Percentiles rank a stretch among this genome's conserved stretches.
phyloP scores from a whole-genome alignment of 1,140 invertebrate genomes.

The Ericerus pela region DNA sequence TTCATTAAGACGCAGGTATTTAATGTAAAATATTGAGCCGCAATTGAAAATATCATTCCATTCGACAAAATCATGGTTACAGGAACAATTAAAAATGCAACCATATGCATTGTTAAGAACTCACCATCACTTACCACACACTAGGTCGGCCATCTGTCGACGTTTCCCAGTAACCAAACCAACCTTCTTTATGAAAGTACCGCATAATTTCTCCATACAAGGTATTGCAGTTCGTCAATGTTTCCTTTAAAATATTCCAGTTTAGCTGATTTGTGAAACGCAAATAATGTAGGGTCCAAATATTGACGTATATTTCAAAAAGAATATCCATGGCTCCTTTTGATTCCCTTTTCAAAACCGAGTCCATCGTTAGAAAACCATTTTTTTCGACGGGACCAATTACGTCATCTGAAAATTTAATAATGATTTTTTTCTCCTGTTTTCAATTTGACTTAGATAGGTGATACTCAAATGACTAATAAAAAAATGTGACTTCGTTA shows the following conservation, averaged over 20 bases:
- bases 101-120: not conserved
- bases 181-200: conserved; percentile 29
- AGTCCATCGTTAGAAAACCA: conserved; percentile 24
- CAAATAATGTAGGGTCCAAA: conserved; percentile 42
- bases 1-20: no score
- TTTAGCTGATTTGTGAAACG: conserved; percentile 40
- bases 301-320: conserved; percentile 44
- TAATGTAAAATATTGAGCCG: no score
- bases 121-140: conserved; percentile 30
- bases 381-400: conserved; percentile 35
- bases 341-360: conserved; percentile 25
- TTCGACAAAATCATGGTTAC: not conserved
- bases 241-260: conserved; percentile 25
- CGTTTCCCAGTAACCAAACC: conserved; percentile 34
- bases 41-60: not conserved
- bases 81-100: not conserved
- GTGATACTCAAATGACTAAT: not conserved
- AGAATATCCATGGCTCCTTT: conserved; percentile 36
- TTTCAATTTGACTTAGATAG: not conserved
- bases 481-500: not conserved
- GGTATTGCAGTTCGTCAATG: conserved; percentile 35
- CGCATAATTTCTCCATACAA: conserved; percentile 33
- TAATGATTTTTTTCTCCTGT: no score
- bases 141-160: conserved; percentile 26
- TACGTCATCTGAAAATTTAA: conserved; percentile 41